These are phyloP conservation scores for Blastobasis lacticolella DNA, from an alignment of 2,888 invertebrate species.

Conservation along the genomic window DNA sequence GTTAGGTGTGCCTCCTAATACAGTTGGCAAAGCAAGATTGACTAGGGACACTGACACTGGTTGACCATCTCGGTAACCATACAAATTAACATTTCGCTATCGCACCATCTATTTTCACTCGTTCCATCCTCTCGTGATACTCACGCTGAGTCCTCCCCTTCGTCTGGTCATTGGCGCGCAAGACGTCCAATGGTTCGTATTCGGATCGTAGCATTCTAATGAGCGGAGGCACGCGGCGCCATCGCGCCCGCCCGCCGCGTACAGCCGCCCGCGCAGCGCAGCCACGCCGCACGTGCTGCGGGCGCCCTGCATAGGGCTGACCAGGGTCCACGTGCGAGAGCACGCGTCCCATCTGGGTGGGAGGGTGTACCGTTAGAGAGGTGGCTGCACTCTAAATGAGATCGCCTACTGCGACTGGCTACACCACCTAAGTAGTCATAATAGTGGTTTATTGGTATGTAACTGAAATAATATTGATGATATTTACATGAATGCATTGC, in stretches of 20 bases:
- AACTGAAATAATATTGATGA: too few relatives aligned
- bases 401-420: too few relatives aligned
- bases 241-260: slow-evolving; percentile 94
- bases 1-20: too few relatives aligned
- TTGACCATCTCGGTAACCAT: too few relatives aligned
- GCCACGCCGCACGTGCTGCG: slow-evolving; percentile 94
- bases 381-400: too few relatives aligned
- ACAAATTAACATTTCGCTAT: too few relatives aligned
- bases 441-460: too few relatives aligned
- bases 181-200: slow-evolving; percentile 83
- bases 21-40: too few relatives aligned
- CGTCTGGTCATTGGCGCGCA: slow-evolving; percentile 91
- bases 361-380: background rate
- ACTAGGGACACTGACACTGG: too few relatives aligned
- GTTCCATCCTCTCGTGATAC: slow-evolving; percentile 17
- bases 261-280: slow-evolving; percentile 86
- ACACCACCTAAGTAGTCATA: too few relatives aligned
- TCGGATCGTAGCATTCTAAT: slow-evolving; percentile 89
- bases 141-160: slow-evolving; percentile 91
- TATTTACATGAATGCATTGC: too few relatives aligned
- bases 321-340: slow-evolving; percentile 90
- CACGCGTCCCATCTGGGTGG: slow-evolving; percentile 86
- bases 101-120: too few relatives aligned
- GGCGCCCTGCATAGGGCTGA: slow-evolving; percentile 91
- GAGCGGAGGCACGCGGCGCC: slow-evolving; percentile 92